Percentiles rank a stretch among this genome's conserved stretches.
Conservation (phyloP, 2,888 invertebrate species). For the Sarcophaga carnaria region DNA sequence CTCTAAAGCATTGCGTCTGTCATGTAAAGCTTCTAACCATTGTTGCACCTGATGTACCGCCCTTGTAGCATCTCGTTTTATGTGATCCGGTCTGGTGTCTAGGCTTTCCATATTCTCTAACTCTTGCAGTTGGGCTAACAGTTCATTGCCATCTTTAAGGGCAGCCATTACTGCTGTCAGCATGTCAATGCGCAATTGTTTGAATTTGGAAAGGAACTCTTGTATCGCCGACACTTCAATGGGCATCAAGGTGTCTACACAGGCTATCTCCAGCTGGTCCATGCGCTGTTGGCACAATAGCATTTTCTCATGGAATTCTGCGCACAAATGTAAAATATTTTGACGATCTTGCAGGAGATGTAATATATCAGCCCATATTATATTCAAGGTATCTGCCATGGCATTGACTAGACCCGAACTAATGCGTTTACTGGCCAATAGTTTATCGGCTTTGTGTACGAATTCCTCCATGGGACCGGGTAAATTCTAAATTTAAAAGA, state of each 20-base stretch:
- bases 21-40: constrained; percentile 89
- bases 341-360: constrained; percentile 89
- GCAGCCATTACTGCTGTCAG: constrained; percentile 91
- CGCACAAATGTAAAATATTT: constrained; percentile 89
- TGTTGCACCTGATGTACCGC: constrained; percentile 87
- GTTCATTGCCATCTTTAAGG: constrained; percentile 89
- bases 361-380: constrained; percentile 92
- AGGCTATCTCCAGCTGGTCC: constrained; percentile 87
- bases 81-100: constrained; percentile 87
- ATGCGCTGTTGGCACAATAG: constrained; percentile 87
- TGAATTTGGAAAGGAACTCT: constrained; percentile 86
- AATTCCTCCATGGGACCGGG: constrained; percentile 94
- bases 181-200: constrained; percentile 87
- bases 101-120: constrained; percentile 88
- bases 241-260: constrained; percentile 86
- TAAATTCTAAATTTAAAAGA: constrained; percentile 85
- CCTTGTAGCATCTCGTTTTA: constrained; percentile 83
- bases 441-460: constrained; percentile 91
- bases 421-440: constrained; percentile 89
- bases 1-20: constrained; percentile 88
- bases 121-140: constrained; percentile 89
- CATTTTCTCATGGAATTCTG: constrained; percentile 89
- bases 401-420: constrained; percentile 91
- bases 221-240: constrained; percentile 88
- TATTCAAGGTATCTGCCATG: constrained; percentile 91